phyloP scores from a whole-genome alignment of 53 echinoderm and acorn worm species.

The Apostichopus leukothele region DNA sequence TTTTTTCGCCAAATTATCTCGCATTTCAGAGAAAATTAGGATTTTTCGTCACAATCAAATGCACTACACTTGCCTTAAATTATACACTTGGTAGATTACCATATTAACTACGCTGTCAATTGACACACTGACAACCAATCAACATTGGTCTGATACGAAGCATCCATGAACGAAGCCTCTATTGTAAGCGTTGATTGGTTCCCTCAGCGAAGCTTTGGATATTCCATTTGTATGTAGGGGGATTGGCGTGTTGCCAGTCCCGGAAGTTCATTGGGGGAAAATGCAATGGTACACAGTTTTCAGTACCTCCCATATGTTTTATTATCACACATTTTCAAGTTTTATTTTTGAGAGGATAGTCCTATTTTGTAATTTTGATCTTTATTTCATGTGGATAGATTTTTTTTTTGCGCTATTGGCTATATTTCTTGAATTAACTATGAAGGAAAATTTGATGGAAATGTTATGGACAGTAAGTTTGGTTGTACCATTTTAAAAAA shows the following conservation, averaged over 20 bases:
- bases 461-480: background rate
- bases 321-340: too few relatives aligned
- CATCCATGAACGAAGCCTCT: background rate
- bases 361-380: too few relatives aligned
- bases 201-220: background rate
- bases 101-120: background rate
- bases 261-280: background rate
- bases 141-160: background rate
- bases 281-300: too few relatives aligned
- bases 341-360: too few relatives aligned
- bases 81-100: background rate
- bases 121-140: background rate
- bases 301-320: too few relatives aligned
- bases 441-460: too few relatives aligned
- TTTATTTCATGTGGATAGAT: too few relatives aligned
- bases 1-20: background rate
- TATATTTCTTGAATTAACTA: too few relatives aligned
- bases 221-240: background rate
- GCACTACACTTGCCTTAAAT: background rate
- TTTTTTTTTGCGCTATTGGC: too few relatives aligned
- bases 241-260: conserved; percentile 1
- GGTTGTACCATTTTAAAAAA: background rate
- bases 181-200: background rate
- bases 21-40: background rate
- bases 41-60: background rate